A percentile compares a stretch with the other conserved stretches of the same genome.
Conservation (phyloP, 23 tunicate genomes). For the Halocynthia roretzi region DNA sequence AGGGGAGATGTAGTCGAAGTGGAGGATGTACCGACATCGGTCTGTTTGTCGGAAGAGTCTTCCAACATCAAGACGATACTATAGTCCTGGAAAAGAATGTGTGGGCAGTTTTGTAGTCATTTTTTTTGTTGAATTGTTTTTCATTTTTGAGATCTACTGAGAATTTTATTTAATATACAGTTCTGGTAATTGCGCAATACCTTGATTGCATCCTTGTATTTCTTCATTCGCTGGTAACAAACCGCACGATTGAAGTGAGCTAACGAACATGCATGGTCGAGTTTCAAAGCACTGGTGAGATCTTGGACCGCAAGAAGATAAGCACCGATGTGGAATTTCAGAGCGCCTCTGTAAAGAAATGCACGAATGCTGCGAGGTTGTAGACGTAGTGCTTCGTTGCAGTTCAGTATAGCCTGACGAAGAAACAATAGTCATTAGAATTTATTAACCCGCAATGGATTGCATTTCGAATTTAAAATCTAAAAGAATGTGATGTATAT, state of each 20-base stretch:
- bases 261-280: constrained; percentile 60
- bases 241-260: constrained; percentile 85
- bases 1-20: constrained; percentile 9
- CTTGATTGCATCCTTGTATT: constrained; percentile 51
- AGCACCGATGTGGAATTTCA: constrained; percentile 64
- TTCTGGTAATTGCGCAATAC: constrained; percentile 8
- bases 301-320: constrained; percentile 68
- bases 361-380: constrained; percentile 75
- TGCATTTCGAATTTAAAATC: too few relatives aligned
- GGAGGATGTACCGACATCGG: background rate
- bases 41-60: constrained; percentile 11
- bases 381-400: constrained; percentile 85
- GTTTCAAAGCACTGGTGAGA: constrained; percentile 54
- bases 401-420: constrained; percentile 81
- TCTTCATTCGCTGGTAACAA: constrained; percentile 50
- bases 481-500: too few relatives aligned
- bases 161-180: background rate
- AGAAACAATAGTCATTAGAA: background rate
- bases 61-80: constrained; percentile 62
- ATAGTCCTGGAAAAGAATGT: constrained; percentile 50
- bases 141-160: background rate
- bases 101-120: background rate
- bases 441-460: too few relatives aligned
- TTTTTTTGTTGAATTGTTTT: background rate
- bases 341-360: constrained; percentile 60